Conservation (phyloP, 2,113 vertebrate genomes). For the Pionites leucogaster region DNA sequence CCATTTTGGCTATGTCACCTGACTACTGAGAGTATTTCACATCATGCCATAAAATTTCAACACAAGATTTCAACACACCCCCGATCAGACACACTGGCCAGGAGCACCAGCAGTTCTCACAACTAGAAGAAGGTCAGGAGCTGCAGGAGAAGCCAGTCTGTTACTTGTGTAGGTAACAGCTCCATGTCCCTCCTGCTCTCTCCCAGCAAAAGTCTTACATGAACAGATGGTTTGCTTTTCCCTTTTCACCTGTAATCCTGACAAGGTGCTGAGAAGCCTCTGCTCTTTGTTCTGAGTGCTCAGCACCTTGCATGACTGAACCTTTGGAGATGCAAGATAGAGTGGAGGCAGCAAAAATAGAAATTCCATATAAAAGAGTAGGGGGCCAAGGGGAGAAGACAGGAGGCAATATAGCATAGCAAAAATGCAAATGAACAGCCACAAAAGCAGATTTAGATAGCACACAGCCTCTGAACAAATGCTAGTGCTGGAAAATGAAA, state of each 20-base stretch:
- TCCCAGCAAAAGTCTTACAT: not conserved
- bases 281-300: not conserved
- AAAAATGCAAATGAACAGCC: constrained; percentile 44
- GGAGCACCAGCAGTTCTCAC: not conserved
- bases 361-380: constrained; percentile 23
- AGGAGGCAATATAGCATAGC: not conserved
- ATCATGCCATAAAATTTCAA: not conserved
- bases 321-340: not conserved
- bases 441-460: constrained; percentile 63
- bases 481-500: constrained; percentile 61
- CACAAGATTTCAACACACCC: not conserved
- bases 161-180: not conserved
- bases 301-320: not conserved
- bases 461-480: constrained; percentile 50
- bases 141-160: not conserved
- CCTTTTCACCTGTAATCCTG: constrained; percentile 7
- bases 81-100: not conserved
- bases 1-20: not conserved
- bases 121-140: not conserved
- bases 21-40: not conserved
- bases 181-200: not conserved
- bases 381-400: constrained; percentile 1
- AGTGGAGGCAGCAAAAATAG: constrained; percentile 24
- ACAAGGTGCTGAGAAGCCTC: not conserved
- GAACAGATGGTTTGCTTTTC: not conserved